Evolutionary conservation across 2,797 vertebrate genomes (phyloP).

Genomic region (Cygnus olor): DNA sequence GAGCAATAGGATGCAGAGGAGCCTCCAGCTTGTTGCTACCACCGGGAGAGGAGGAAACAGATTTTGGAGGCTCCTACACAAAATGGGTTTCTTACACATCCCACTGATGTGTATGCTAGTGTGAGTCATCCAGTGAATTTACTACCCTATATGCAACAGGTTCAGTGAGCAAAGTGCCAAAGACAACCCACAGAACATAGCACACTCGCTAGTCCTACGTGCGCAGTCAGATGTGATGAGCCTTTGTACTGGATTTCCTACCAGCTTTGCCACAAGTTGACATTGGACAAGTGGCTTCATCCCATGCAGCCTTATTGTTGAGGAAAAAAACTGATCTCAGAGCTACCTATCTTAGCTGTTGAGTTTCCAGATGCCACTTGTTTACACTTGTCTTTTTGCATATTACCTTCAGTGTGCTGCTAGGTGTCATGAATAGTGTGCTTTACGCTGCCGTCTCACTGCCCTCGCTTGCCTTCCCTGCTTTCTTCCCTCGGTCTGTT

Average conservation of each 20-base stretch:
- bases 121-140: neutral
- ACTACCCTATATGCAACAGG: neutral
- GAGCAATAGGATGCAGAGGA: neutral
- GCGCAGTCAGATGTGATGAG: accelerated
- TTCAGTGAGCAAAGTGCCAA: neutral
- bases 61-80: neutral
- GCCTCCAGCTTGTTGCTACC: neutral
- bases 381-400: accelerated
- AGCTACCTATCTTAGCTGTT: neutral
- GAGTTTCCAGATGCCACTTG: neutral
- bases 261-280: neutral
- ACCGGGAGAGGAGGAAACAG: neutral
- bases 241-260: neutral
- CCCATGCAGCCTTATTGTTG: neutral
- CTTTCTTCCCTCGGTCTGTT: neutral
- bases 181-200: neutral
- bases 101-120: neutral
- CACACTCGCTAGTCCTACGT: accelerated
- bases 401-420: neutral
- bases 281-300: neutral
- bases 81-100: neutral
- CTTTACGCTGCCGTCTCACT: accelerated
- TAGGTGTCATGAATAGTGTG: accelerated
- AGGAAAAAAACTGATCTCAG: neutral
- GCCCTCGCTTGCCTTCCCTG: neutral